Evolutionary conservation across 2,113 vertebrate species (phyloP), one percentile per base, ranked within the genome.

Genomic region (Noctilio leporinus): DNA sequence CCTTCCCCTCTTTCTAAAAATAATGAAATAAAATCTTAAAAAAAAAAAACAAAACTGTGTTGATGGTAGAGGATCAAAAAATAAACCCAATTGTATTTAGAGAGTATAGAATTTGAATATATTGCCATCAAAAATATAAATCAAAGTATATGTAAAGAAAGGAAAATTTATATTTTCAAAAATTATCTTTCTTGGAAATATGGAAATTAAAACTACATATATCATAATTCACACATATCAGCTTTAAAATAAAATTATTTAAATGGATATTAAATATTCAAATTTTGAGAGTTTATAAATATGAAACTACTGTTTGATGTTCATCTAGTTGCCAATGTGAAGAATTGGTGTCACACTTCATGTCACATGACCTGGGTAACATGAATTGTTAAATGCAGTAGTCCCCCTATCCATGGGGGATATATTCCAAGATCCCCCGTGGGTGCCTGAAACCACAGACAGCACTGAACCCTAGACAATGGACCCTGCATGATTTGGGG

Each of bases 11-110:
- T n/a, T n/a, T n/a, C n/a, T n/a, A n/a, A n/a, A n/a, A n/a, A n/a
- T n/a, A n/a, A n/a, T n/a, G n/a, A n/a, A n/a, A n/a, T n/a, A n/a
- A n/a, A n/a, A n/a, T n/a, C n/a, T n/a, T n/a, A n/a, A n/a, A n/a
- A n/a, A n/a, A n/a, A n/a, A n/a, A n/a, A n/a, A n/a, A n/a, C n/a
- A n/a, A n/a, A n/a, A n/a, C 17, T 43, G 24, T 86, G 7, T 67
- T n/a, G 38, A 89, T 14, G 20, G 24, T 72, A 65, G 93, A 91
- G 17, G 62, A 69, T 91, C 73, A 70, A 77, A 94, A 94, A 96
- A 38, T 67, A 81, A 89, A 59, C 59, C 26, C 9, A 59, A 4
- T 33, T 77, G 1, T 91, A 51, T 72, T 89, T 38, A 47, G 81
- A 76, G 40, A 45, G 20, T n/a, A 33, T 62, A 40, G 59, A 80